Evolutionary conservation across 2,797 vertebrate genomes (phyloP).

Genomic region (Vespertilio murinus): DNA sequence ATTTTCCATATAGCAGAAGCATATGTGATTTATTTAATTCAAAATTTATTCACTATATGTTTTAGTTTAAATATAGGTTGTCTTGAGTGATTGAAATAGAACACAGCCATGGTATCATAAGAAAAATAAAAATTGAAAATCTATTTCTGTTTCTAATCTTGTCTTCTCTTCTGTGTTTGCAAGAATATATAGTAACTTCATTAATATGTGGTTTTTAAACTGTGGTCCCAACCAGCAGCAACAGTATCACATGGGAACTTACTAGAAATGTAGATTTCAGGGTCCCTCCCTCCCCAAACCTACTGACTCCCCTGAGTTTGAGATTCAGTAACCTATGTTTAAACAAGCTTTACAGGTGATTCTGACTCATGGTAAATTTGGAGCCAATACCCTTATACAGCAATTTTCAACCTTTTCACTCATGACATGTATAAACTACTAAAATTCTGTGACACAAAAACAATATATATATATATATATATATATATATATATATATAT

Average conservation of each 20-base stretch:
- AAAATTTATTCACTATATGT: neutral
- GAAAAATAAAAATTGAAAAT: neutral
- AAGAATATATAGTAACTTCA: neutral
- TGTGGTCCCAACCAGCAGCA: neutral
- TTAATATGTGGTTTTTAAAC: neutral
- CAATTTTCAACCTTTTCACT: neutral
- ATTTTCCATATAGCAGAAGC: neutral
- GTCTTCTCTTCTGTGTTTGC: neutral
- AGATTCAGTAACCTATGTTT: neutral
- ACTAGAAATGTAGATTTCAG: neutral
- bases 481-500: too few species aligned
- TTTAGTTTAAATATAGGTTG: neutral
- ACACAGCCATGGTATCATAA: neutral
- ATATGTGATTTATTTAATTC: neutral
- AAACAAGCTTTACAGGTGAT: neutral
- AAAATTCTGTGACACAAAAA: neutral
- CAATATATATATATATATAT: neutral
- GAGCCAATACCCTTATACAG: neutral
- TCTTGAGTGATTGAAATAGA: neutral
- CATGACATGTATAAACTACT: neutral
- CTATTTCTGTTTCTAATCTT: neutral
- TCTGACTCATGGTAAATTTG: neutral
- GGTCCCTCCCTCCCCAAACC: neutral
- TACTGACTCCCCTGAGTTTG: neutral
- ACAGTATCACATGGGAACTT: neutral